These are phyloP conservation scores for Thinocorus orbignyianus DNA, from an alignment of 2,113 vertebrate genomes.

Conservation along the genomic window DNA sequence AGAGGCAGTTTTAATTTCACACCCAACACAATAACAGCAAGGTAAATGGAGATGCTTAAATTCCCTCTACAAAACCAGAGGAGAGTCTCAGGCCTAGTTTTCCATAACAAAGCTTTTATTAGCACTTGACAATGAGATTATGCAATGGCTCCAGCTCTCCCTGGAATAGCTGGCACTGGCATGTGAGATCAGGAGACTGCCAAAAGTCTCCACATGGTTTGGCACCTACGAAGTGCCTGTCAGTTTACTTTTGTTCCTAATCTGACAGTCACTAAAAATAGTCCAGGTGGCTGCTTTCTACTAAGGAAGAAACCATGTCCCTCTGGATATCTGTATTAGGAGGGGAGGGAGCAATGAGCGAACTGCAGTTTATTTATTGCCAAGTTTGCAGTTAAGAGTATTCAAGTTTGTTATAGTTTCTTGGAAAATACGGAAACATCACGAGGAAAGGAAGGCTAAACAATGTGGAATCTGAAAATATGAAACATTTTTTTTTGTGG, in stretches of 20 bases:
- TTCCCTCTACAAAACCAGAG: not conserved
- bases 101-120: conserved; percentile 1
- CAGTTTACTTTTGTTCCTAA: conserved; percentile 6
- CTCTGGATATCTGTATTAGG: not conserved
- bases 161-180: not conserved
- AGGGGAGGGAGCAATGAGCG: not conserved
- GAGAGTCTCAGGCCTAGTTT: not conserved
- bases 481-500: not conserved
- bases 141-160: not conserved
- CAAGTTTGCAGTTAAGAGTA: not conserved
- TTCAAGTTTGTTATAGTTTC: not conserved
- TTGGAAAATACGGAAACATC: not conserved
- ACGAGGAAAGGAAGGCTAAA: not conserved
- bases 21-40: not conserved
- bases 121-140: not conserved
- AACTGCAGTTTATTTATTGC: not conserved
- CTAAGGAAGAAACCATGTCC: not conserved
- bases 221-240: conserved; percentile 12
- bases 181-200: not conserved
- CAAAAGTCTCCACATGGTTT: conserved; percentile 14
- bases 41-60: not conserved
- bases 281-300: not conserved
- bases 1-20: not conserved
- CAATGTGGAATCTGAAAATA: not conserved
- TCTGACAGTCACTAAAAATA: conserved; percentile 51